Evolutionary conservation across 2,888 invertebrate genomes (phyloP).

Genomic region (Antheraea assamensis): DNA sequence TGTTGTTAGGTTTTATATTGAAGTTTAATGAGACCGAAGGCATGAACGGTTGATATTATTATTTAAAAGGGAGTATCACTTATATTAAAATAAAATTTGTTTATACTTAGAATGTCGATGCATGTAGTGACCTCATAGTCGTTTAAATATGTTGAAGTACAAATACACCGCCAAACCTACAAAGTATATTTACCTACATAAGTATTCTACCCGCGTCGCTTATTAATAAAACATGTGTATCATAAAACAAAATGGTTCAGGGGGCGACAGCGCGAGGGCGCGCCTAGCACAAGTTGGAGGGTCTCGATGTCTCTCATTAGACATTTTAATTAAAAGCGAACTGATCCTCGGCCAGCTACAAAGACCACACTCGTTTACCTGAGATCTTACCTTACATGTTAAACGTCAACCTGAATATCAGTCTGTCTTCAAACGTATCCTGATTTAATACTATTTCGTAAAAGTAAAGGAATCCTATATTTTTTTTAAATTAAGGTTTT

Average conservation of each 20-base stretch:
- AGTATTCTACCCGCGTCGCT: neutral
- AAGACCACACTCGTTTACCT: slow-evolving; percentile 37
- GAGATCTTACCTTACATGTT: slow-evolving; percentile 23
- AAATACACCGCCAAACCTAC: neutral
- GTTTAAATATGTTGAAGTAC: neutral
- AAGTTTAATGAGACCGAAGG: too few species aligned
- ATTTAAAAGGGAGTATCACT: too few species aligned
- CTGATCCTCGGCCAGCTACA: slow-evolving; percentile 23
- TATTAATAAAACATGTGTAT: slow-evolving; percentile 12
- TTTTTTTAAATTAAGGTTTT: too few species aligned
- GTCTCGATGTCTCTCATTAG: slow-evolving; percentile 48
- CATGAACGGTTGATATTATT: too few species aligned
- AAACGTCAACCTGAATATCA: neutral
- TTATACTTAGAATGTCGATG: neutral
- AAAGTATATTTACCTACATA: neutral
- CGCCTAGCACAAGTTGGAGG: slow-evolving; percentile 21
- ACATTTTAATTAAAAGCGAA: slow-evolving; percentile 60
- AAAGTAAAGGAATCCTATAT: too few species aligned
- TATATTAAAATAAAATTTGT: neutral
- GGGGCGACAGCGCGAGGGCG: slow-evolving; percentile 24
- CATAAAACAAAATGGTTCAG: slow-evolving; percentile 36
- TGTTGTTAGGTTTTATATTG: too few species aligned
- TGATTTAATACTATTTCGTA: neutral
- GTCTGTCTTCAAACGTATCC: neutral
- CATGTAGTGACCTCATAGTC: neutral